phyloP scores from a whole-genome alignment of 2,113 vertebrate species.

The Camarhynchus parvulus region DNA sequence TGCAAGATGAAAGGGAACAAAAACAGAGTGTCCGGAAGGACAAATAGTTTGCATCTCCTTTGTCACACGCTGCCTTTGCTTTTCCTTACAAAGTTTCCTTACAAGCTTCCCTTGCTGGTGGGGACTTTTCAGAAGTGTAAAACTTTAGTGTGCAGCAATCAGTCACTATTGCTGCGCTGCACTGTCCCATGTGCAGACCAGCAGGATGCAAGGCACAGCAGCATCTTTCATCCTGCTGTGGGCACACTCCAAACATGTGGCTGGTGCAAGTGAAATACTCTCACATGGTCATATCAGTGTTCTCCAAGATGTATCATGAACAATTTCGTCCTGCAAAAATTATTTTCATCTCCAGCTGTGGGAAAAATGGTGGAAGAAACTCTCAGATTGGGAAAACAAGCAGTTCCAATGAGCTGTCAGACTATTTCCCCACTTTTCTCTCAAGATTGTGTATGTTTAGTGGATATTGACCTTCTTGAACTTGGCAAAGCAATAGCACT shows the following conservation, averaged over 20 bases:
- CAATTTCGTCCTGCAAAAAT: neutral
- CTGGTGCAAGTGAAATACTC: neutral
- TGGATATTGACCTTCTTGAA: neutral
- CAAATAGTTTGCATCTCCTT: neutral
- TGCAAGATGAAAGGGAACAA: neutral
- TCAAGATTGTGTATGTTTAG: rapidly evolving
- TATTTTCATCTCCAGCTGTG: neutral
- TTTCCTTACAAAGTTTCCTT: neutral
- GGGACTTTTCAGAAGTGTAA: neutral
- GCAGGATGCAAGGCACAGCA: neutral
- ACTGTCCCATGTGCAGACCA: rapidly evolving
- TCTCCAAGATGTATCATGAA: neutral
- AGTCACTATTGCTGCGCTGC: neutral
- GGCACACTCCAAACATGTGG: rapidly evolving
- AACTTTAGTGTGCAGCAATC: neutral
- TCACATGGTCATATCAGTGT: rapidly evolving
- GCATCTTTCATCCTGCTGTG: rapidly evolving
- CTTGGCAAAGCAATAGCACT: neutral
- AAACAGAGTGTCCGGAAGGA: neutral
- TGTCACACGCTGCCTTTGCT: neutral
- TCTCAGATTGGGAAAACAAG: neutral
- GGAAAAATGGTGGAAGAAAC: neutral
- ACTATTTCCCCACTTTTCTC: neutral
- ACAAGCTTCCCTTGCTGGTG: neutral
- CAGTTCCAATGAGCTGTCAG: neutral